A percentile compares a stretch with the other conserved stretches of the same genome.
These are phyloP conservation scores for Anguilla rostrata DNA, from an alignment of 2,113 vertebrate species.

Conservation along the genomic window DNA sequence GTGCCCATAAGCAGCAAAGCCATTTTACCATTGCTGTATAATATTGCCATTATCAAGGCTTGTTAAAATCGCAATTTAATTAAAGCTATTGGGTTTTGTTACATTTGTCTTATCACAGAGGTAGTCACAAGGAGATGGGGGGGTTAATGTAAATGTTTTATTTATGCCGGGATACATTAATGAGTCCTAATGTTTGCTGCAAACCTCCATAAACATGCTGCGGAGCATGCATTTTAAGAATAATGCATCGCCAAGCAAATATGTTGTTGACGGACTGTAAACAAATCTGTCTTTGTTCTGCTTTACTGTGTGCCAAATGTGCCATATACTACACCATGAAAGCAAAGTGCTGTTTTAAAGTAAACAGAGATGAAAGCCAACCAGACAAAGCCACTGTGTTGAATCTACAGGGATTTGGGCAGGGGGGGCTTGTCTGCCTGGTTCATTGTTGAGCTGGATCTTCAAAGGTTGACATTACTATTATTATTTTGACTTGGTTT, in stretches of 20 bases:
- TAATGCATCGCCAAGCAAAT: neutral
- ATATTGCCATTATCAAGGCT: conserved; percentile 2
- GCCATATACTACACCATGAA: neutral
- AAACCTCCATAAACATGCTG: neutral
- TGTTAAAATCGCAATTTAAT: conserved; percentile 19
- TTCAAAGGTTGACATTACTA: too few species aligned
- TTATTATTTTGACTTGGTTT: too few species aligned
- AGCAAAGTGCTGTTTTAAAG: neutral
- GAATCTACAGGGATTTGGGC: too few species aligned
- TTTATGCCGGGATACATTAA: conserved; percentile 5
- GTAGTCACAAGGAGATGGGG: neutral
- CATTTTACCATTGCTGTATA: neutral
- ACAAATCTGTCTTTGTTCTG: neutral
- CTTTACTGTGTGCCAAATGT: neutral
- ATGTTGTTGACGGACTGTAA: neutral
- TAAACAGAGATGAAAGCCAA: neutral
- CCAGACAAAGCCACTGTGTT: too few species aligned
- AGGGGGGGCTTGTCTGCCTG: too few species aligned
- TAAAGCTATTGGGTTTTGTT: conserved; percentile 13
- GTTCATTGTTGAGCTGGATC: too few species aligned
- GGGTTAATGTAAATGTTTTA: neutral
- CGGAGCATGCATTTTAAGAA: neutral
- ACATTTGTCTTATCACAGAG: neutral
- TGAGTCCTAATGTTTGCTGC: conserved; percentile 3
- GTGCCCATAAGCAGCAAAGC: neutral